phyloP scores from a whole-genome alignment of 1,140 invertebrate genomes.

The Ostrea denselamellosa region DNA sequence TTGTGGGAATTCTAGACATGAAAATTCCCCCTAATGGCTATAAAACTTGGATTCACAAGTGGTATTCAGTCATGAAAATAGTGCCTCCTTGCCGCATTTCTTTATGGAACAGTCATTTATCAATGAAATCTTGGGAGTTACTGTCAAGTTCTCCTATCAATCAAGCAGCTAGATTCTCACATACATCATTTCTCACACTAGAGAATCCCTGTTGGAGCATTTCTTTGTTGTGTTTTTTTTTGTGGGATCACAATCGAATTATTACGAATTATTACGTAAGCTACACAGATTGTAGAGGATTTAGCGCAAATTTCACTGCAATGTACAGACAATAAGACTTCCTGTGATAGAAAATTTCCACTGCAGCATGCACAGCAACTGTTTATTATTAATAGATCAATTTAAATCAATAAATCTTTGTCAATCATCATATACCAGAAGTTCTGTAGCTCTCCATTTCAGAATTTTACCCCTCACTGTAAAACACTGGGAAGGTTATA shows the following conservation, averaged over 20 bases:
- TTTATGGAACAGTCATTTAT: slow-evolving; percentile 13
- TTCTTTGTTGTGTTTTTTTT: slow-evolving; percentile 5
- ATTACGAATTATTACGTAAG: slow-evolving; percentile 13
- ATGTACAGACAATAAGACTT: too few relatives aligned
- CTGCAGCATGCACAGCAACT: too few relatives aligned
- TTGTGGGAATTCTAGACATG: slow-evolving; percentile 31
- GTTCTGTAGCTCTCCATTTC: too few relatives aligned
- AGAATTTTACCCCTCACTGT: too few relatives aligned
- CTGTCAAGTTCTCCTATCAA: slow-evolving; percentile 17
- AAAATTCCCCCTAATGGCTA: background rate
- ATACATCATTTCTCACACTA: background rate
- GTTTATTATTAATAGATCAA: too few relatives aligned
- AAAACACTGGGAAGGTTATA: too few relatives aligned
- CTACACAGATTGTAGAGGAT: background rate
- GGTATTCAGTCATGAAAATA: slow-evolving; percentile 35
- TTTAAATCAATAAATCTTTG: too few relatives aligned
- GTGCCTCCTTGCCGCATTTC: background rate
- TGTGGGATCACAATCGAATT: background rate
- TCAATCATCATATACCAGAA: too few relatives aligned
- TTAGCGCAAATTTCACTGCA: background rate
- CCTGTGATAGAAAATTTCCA: too few relatives aligned
- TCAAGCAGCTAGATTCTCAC: background rate
- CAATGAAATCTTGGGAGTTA: slow-evolving; percentile 24
- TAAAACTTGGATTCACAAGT: slow-evolving; percentile 34
- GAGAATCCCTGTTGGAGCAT: slow-evolving; percentile 1